Evolutionary conservation across 2,113 vertebrate genomes (phyloP), one percentile per base, ranked within the genome.

Genomic region (Halcyon malimbica): DNA sequence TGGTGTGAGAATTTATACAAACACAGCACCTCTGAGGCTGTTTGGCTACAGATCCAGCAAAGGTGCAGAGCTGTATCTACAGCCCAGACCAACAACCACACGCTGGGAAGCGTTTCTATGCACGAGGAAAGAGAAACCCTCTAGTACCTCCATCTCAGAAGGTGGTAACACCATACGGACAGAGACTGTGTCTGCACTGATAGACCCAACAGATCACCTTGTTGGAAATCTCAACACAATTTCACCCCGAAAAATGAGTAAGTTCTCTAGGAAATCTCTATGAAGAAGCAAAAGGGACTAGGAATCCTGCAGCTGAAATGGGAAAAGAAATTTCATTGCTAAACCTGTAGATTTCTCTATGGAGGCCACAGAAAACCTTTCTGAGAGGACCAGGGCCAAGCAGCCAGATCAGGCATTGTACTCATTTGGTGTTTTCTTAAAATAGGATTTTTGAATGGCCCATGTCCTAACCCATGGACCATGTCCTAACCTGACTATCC

Each of bases 131-230:
- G 33, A 35, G 29, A 73, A 73, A 24, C 13, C 13, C 31, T 33
- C 35, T 7, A 13, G 77, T 15, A 35, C 13, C 6, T 4, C 3
- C 2, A 18, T 13, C 35, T 60, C 65, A 18, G 79, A 44, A 74
- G 42, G 2, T 0, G 6, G 35, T 39, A 65, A 35, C 12, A 3
- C 46, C 19, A 2, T 3, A 8, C 0, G 1, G 33, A 28, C 9
- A 71, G n/a, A 41, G 53, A 21, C 46, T 53, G 16, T 1, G 0
- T 37, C 62, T 16, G 48, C 33, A 35, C 29, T 28, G 42, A 15
- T 4, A 31, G 26, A 62, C 12, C 37, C 69, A 51, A 39, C 5
- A 10, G 28, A 63, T 8, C 11, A 50, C 13, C 37, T 23, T 29
- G 39, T 14, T 16, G 82, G 44, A 65, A 85, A 90, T 41, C 48